Percentiles rank a stretch among this genome's conserved stretches.
These are phyloP conservation scores for Opisthocomus hoazin DNA, from an alignment of 2,113 vertebrate species.

Conservation along the genomic window DNA sequence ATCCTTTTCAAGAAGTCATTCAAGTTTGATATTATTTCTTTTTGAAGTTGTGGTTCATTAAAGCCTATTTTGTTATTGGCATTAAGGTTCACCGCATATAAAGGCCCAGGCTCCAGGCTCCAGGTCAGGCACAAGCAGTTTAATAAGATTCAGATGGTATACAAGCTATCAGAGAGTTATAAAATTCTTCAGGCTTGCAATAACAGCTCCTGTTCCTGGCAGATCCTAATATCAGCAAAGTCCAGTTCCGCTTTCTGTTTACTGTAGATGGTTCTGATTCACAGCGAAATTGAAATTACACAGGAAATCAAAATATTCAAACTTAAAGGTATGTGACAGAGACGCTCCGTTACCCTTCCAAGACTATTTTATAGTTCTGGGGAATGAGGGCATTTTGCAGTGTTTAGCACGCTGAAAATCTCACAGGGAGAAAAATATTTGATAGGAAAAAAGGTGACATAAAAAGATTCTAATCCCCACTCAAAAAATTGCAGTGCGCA, in stretches of 20 bases:
- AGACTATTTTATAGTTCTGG: constrained; percentile 45
- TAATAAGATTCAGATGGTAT: constrained; percentile 60
- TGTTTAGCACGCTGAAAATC: constrained; percentile 1
- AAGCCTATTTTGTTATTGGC: constrained; percentile 24
- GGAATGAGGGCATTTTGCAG: constrained; percentile 32
- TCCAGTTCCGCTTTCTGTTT: constrained; percentile 58
- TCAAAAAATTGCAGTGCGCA: background rate
- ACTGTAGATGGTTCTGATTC: constrained; percentile 63
- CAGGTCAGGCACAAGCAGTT: constrained; percentile 1
- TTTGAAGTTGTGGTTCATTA: constrained; percentile 45
- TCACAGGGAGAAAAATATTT: background rate
- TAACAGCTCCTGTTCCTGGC: constrained; percentile 46
- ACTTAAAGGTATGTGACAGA: constrained; percentile 37
- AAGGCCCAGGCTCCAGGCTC: background rate
- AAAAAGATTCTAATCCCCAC: background rate
- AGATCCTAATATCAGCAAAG: constrained; percentile 55
- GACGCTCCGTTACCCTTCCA: constrained; percentile 24
- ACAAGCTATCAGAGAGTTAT: constrained; percentile 31
- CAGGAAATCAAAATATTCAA: constrained; percentile 63
- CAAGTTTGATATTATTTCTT: constrained; percentile 19
- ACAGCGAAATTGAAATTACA: constrained; percentile 66
- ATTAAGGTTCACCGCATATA: background rate
- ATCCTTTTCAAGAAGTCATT: constrained; percentile 10
- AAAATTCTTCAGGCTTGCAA: constrained; percentile 51
- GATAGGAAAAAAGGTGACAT: background rate